Percentiles rank a stretch among this genome's conserved stretches.
These are phyloP conservation scores for Ypsolopha sequella DNA, from an alignment of 2,888 invertebrate genomes.

Conservation along the genomic window DNA sequence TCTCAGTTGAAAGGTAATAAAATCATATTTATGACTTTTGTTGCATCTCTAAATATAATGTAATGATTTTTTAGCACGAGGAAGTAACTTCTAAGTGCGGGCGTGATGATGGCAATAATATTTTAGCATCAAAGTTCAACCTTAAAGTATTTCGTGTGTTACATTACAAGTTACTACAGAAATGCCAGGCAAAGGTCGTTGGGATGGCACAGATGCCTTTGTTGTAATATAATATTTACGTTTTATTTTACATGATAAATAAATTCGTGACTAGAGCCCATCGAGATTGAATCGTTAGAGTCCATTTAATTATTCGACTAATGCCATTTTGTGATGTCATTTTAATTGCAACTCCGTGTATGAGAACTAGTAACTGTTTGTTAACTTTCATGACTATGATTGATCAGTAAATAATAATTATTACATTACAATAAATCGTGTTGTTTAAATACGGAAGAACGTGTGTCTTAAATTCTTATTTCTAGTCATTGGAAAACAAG, in stretches of 20 bases:
- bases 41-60: no score
- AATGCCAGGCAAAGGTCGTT: constrained; percentile 58
- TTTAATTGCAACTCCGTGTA: background rate
- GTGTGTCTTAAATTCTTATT: no score
- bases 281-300: constrained; percentile 24
- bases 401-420: no score
- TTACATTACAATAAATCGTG: no score
- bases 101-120: constrained; percentile 37
- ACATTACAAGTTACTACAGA: constrained; percentile 16
- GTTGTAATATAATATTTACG: constrained; percentile 15
- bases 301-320: constrained; percentile 4
- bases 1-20: background rate
- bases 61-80: background rate
- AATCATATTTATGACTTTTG: background rate
- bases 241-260: background rate
- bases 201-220: constrained; percentile 21
- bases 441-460: no score
- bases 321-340: background rate
- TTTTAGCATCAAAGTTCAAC: constrained; percentile 38
- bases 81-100: constrained; percentile 14
- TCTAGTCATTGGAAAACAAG: no score
- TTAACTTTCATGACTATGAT: no score
- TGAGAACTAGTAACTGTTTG: no score
- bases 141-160: constrained; percentile 39
- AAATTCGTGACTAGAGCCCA: constrained; percentile 19